phyloP scores from a whole-genome alignment of 2,797 vertebrate genomes.

The Podarcis lilfordi region DNA sequence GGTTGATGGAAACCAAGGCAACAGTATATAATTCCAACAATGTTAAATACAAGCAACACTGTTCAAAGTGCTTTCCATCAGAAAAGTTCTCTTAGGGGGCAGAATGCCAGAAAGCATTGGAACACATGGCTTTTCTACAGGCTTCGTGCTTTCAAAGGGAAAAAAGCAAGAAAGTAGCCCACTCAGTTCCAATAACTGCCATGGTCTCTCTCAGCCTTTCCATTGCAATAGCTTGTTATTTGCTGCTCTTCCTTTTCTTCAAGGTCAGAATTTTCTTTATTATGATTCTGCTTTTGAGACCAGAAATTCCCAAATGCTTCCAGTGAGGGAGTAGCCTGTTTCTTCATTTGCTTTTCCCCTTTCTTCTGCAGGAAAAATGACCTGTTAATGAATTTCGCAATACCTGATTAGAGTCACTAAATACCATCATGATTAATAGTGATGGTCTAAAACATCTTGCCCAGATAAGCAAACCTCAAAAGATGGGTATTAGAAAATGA shows the following conservation, averaged over 20 bases:
- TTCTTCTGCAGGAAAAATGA: neutral
- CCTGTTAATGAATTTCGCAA: neutral
- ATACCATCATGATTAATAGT: neutral
- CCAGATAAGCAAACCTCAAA: neutral
- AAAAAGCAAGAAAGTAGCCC: neutral
- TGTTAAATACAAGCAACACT: neutral
- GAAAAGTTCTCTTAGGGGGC: neutral
- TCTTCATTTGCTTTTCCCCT: neutral
- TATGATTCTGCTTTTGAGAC: neutral
- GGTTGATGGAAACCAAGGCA: neutral
- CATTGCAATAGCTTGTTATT: neutral
- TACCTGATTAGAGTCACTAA: neutral
- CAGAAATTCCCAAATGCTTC: neutral
- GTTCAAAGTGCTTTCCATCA: neutral
- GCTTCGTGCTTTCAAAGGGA: neutral
- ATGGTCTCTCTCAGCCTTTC: neutral
- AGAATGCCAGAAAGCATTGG: neutral
- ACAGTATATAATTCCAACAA: neutral
- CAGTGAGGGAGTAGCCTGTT: neutral
- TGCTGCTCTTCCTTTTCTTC: slow-evolving; percentile 5
- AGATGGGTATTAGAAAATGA: neutral
- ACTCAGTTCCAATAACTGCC: neutral
- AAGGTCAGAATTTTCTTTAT: neutral
- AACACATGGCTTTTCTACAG: neutral
- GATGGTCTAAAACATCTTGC: neutral